A percentile compares a stretch with the other conserved stretches of the same genome.
Conservation (phyloP, 2,888 invertebrate genomes). For the Eugnorisma glareosa region DNA sequence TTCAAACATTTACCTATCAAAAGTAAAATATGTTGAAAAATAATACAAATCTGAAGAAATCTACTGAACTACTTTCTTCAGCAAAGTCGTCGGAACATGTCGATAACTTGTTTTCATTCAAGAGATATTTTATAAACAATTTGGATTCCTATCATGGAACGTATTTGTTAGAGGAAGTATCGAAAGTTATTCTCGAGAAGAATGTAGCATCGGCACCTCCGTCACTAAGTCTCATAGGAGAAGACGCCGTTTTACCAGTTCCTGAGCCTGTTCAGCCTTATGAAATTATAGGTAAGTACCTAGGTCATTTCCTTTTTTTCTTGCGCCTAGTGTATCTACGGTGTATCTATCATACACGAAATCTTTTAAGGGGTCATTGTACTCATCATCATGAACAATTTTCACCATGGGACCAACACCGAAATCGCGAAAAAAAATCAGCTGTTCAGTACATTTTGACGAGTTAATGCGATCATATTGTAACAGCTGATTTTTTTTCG, state of each 20-base stretch:
- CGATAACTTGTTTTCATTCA: slow-evolving; percentile 80
- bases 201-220: slow-evolving; percentile 72
- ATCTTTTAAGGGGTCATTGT: too few species aligned
- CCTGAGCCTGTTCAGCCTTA: slow-evolving; percentile 77
- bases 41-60: slow-evolving; percentile 65
- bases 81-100: slow-evolving; percentile 71
- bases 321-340: neutral
- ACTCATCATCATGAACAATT: too few species aligned
- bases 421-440: too few species aligned
- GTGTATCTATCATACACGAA: too few species aligned
- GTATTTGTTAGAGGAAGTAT: slow-evolving; percentile 83
- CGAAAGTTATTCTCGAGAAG: slow-evolving; percentile 78
- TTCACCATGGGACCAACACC: too few species aligned
- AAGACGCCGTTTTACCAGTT: slow-evolving; percentile 74
- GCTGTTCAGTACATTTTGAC: too few species aligned
- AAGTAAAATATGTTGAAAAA: neutral
- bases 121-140: slow-evolving; percentile 91
- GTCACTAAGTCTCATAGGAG: slow-evolving; percentile 76
- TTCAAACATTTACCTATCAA: neutral
- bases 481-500: too few species aligned
- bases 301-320: slow-evolving; percentile 46
- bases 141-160: slow-evolving; percentile 91
- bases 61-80: slow-evolving; percentile 71
- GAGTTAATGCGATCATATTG: too few species aligned
- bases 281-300: slow-evolving; percentile 85